Evolutionary conservation across 2,113 vertebrate species (phyloP).

Genomic region (Trachemys scripta): DNA sequence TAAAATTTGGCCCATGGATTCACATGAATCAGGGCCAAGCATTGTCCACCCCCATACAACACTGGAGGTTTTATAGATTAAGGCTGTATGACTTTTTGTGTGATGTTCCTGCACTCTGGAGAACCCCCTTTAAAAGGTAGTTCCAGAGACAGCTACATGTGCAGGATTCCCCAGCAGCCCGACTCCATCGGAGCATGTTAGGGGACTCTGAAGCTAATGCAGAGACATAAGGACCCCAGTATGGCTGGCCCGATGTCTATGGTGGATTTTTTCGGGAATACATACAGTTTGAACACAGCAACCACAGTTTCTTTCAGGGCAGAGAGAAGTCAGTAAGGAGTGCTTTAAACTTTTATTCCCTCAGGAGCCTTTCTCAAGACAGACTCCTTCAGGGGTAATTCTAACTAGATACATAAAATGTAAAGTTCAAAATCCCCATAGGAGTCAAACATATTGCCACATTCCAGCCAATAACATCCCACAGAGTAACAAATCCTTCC

Average conservation of each 20-base stretch:
- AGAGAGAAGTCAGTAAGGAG: neutral
- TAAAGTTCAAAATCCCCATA: neutral
- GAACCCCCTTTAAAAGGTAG: neutral
- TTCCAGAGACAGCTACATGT: neutral
- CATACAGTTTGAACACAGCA: neutral
- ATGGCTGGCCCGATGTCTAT: accelerated
- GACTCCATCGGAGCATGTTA: neutral
- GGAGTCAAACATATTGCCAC: neutral
- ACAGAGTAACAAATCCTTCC: conserved; percentile 25
- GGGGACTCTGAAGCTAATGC: neutral
- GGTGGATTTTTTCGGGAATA: accelerated
- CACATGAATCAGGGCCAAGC: neutral
- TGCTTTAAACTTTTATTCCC: neutral
- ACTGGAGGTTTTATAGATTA: neutral
- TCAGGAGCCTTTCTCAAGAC: neutral
- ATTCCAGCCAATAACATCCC: neutral
- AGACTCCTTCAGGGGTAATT: neutral
- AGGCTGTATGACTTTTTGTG: neutral
- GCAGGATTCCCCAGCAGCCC: neutral
- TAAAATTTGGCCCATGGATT: neutral
- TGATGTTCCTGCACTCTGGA: neutral
- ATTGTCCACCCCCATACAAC: neutral
- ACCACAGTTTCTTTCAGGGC: neutral
- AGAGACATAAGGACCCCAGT: neutral
- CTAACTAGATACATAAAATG: neutral